These are phyloP conservation scores for Rachycentron canadum DNA, from an alignment of 2,797 vertebrate species.

Conservation along the genomic window DNA sequence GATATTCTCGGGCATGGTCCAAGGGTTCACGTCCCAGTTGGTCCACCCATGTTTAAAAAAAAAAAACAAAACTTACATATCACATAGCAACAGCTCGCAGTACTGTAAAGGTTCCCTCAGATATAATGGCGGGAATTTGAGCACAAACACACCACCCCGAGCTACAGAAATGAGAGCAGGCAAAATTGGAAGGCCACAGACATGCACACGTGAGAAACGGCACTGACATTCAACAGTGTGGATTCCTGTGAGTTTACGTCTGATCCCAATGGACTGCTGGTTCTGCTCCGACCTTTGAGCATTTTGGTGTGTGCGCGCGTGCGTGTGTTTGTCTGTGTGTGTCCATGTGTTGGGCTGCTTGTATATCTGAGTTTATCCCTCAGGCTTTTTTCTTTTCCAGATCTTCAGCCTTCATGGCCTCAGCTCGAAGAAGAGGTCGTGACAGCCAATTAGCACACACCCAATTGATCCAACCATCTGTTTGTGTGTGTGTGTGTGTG, in stretches of 20 bases:
- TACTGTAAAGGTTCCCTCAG: conserved; percentile 6
- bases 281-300: conserved; percentile 6
- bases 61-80: too few species aligned
- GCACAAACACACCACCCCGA: conserved; percentile 21
- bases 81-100: background rate
- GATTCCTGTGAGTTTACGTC: conserved; percentile 30
- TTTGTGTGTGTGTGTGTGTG: conserved; percentile 22
- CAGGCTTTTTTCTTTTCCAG: conserved; percentile 61
- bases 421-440: conserved; percentile 72
- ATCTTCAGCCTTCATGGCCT: conserved; percentile 71
- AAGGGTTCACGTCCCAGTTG: conserved; percentile 6
- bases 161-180: conserved; percentile 22
- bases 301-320: background rate
- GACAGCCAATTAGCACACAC: conserved; percentile 77
- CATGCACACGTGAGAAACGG: conserved; percentile 17
- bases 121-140: background rate
- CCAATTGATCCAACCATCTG: conserved; percentile 69
- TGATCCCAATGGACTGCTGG: conserved; percentile 25
- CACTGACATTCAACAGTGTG: conserved; percentile 20
- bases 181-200: background rate
- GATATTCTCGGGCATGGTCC: background rate
- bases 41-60: background rate
- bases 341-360: conserved; percentile 43
- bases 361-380: conserved; percentile 58
- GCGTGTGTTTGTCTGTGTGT: conserved; percentile 1